These are phyloP conservation scores for Pipra filicauda DNA, from an alignment of 2,113 vertebrate species.

Conservation along the genomic window DNA sequence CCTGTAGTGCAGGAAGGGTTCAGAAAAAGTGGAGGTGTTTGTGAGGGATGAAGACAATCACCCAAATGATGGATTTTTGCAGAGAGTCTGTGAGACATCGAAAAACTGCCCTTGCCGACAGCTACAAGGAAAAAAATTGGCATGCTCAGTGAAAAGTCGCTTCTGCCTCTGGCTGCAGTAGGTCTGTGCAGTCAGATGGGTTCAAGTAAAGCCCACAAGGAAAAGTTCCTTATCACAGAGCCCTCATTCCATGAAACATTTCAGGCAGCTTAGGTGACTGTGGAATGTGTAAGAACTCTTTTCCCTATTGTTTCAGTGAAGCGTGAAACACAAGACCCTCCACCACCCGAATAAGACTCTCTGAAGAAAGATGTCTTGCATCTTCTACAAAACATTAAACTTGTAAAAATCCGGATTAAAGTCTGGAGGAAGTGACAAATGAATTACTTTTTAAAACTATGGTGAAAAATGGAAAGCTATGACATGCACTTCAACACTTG, in stretches of 20 bases:
- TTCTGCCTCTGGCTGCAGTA: background rate
- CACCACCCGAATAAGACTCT: slow-evolving; percentile 20
- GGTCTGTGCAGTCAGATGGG: background rate
- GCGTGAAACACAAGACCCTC: slow-evolving; percentile 54
- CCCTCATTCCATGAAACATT: background rate
- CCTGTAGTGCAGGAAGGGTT: background rate
- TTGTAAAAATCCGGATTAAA: slow-evolving; percentile 11
- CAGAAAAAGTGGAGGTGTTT: background rate
- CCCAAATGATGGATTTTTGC: background rate
- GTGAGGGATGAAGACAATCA: background rate
- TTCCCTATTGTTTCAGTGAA: slow-evolving; percentile 61
- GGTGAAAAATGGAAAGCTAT: slow-evolving; percentile 35
- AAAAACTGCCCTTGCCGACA: background rate
- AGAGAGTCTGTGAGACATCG: background rate
- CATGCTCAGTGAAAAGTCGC: background rate
- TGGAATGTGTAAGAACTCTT: slow-evolving; percentile 13
- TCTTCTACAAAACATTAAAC: slow-evolving; percentile 34
- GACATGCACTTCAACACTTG: background rate
- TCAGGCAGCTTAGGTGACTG: background rate
- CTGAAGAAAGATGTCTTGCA: slow-evolving; percentile 41
- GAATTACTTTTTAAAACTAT: slow-evolving; percentile 14
- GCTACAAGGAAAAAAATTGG: background rate
- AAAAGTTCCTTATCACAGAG: background rate
- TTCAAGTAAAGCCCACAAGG: background rate
- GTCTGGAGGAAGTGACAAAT: slow-evolving; percentile 13